Evolutionary conservation across 2,888 invertebrate genomes (phyloP).

Genomic region (Yponomeuta malinellus): DNA sequence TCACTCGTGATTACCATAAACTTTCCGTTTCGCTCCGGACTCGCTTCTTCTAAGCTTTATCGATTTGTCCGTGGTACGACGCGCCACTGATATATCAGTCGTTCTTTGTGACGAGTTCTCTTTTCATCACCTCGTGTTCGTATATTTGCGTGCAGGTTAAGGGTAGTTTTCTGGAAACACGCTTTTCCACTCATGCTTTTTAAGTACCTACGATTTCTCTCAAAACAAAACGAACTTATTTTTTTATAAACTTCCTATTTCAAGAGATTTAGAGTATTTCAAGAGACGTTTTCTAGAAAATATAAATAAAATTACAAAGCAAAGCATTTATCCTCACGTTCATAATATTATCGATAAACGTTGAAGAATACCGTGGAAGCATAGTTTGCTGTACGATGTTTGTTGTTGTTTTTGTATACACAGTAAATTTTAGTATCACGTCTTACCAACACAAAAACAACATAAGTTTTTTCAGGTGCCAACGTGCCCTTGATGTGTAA

Average conservation of each 20-base stretch:
- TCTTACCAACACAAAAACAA: not conserved
- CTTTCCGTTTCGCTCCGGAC: conserved; percentile 66
- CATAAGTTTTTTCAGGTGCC: conserved; percentile 4
- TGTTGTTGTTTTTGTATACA: not conserved
- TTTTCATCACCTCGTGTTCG: not conserved
- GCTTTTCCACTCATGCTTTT: no score
- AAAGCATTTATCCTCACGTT: no score
- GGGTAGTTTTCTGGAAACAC: no score
- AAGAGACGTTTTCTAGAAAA: no score
- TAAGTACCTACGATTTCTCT: no score
- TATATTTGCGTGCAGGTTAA: not conserved
- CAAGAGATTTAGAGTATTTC: no score
- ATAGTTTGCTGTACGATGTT: not conserved
- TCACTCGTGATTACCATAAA: conserved; percentile 71
- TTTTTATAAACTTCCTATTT: no score
- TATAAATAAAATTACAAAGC: no score
- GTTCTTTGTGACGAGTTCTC: conserved; percentile 4
- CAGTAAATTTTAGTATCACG: not conserved
- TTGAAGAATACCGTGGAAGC: not conserved
- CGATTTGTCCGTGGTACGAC: conserved; percentile 51
- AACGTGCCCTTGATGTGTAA: conserved; percentile 5
- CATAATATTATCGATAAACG: not conserved
- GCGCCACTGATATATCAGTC: not conserved
- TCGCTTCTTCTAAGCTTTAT: conserved; percentile 68
- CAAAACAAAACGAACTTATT: no score